Conservation (phyloP, 2,888 invertebrate species). For the Plagodis dolabraria region DNA sequence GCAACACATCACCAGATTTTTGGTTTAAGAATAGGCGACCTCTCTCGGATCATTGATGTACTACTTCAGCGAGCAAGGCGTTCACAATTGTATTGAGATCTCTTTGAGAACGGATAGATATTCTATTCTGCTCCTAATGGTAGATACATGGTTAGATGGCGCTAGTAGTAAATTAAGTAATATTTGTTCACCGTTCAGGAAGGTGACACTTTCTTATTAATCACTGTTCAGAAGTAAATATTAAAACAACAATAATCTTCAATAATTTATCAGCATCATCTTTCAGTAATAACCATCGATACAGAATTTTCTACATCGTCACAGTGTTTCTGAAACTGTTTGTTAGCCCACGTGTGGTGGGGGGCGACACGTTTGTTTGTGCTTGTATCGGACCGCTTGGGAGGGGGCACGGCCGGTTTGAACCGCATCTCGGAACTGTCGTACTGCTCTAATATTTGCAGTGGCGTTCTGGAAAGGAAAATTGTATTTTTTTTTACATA, state of each 20-base stretch:
- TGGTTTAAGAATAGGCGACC: too few species aligned
- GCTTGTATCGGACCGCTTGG: conserved; percentile 43
- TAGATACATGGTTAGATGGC: too few species aligned
- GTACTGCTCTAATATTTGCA: conserved; percentile 86
- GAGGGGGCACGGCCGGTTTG: conserved; percentile 89
- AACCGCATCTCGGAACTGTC: conserved; percentile 90
- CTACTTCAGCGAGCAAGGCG: too few species aligned
- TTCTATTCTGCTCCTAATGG: too few species aligned
- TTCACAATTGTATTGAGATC: too few species aligned
- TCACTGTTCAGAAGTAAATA: too few species aligned
- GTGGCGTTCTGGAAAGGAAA: conserved; percentile 79
- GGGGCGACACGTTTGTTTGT: not conserved
- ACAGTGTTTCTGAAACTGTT: conserved; percentile 72
- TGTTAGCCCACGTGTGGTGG: conserved; percentile 71
- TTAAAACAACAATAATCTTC: not conserved
- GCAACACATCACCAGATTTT: too few species aligned
- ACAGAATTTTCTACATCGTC: conserved; percentile 59
- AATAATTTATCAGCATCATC: conserved; percentile 26
- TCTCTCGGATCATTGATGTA: too few species aligned
- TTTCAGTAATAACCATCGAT: conserved; percentile 41
- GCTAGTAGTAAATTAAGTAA: too few species aligned
- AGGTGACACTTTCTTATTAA: too few species aligned
- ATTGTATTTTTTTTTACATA: not conserved
- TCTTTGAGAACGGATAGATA: too few species aligned
- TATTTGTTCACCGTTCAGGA: too few species aligned